phyloP scores from a whole-genome alignment of 2,888 invertebrate species.

The Saturnia pavonia region DNA sequence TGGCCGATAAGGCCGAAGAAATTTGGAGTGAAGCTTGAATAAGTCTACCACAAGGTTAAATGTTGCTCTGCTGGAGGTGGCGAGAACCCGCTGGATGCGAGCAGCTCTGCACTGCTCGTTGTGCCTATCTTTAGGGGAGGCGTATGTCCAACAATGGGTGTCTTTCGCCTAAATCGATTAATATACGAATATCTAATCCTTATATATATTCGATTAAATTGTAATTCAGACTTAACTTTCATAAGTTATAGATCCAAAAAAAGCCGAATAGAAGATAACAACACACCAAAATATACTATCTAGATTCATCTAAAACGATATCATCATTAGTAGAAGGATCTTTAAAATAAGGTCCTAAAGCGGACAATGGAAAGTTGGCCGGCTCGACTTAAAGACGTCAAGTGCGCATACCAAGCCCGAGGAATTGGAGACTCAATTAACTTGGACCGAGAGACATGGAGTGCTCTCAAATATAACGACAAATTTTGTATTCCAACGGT shows the following conservation, averaged over 20 bases:
- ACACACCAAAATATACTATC: background rate
- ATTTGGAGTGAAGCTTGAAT: too few species aligned
- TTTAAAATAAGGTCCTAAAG: background rate
- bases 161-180: too few species aligned
- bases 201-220: too few species aligned
- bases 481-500: background rate
- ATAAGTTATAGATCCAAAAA: too few species aligned
- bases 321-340: slow-evolving; percentile 3
- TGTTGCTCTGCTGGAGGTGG: too few species aligned
- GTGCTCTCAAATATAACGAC: slow-evolving; percentile 8
- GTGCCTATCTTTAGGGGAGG: too few species aligned
- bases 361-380: slow-evolving; percentile 8
- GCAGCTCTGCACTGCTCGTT: too few species aligned
- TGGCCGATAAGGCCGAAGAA: too few species aligned
- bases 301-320: background rate
- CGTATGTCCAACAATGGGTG: too few species aligned
- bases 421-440: slow-evolving; percentile 14
- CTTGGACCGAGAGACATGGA: slow-evolving; percentile 9
- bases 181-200: too few species aligned
- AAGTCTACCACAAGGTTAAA: too few species aligned
- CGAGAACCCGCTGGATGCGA: too few species aligned
- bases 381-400: background rate
- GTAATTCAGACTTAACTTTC: background rate
- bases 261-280: background rate
- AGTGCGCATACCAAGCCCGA: slow-evolving; percentile 14